Conservation (phyloP, 2,888 invertebrate species). For the Myathropa florea region DNA sequence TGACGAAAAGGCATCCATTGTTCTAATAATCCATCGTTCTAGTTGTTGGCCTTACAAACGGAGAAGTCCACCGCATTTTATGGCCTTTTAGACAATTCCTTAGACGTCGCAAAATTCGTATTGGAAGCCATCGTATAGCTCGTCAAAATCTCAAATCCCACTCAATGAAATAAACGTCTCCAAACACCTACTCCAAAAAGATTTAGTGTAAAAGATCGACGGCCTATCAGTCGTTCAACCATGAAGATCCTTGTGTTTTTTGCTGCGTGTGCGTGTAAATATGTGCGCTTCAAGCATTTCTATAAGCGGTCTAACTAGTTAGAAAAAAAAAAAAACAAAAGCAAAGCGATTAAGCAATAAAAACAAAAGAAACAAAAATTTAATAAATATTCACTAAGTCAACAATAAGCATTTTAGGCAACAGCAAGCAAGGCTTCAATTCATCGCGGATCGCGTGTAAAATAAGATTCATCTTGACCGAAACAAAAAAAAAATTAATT, state of each 20-base stretch:
- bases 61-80: no score
- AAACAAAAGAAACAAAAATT: neutral
- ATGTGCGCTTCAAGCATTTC: constrained; percentile 30
- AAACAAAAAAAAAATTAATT: neutral
- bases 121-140: no score
- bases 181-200: neutral
- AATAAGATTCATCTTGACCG: neutral
- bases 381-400: neutral
- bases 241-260: neutral
- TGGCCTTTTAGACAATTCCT: no score
- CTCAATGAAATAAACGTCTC: no score
- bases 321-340: constrained; percentile 7
- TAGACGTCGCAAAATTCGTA: no score
- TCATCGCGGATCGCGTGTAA: constrained; percentile 13
- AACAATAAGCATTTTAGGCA: constrained; percentile 19
- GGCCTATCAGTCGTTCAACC: neutral
- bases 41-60: no score
- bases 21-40: no score
- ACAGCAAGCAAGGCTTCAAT: constrained; percentile 29
- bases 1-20: no score
- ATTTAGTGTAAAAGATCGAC: neutral
- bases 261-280: constrained; percentile 1
- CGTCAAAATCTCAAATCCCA: no score
- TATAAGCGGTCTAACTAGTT: constrained; percentile 7
- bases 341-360: constrained; percentile 50